These are phyloP conservation scores for Drosophila rellima DNA, from an alignment of 2,888 invertebrate species.

Conservation along the genomic window DNA sequence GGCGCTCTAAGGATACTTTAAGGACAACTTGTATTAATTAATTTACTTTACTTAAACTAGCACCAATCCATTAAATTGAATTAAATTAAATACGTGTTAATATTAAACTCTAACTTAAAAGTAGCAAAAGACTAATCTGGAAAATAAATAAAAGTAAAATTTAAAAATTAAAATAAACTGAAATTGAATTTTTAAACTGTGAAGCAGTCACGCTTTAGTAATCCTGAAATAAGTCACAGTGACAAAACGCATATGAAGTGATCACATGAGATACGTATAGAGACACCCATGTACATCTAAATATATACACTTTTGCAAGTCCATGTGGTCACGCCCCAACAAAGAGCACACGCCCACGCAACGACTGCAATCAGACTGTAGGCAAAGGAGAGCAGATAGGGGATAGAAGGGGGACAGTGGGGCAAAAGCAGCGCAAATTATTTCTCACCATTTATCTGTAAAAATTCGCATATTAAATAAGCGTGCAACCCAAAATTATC, in stretches of 20 bases:
- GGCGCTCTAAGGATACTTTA: neutral
- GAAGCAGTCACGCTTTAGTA: constrained; percentile 1
- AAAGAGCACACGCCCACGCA: constrained; percentile 70
- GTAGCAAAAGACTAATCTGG: no score
- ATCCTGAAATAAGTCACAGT: constrained; percentile 14
- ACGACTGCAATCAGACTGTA: constrained; percentile 26
- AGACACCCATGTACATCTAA: neutral
- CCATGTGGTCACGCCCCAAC: constrained; percentile 56
- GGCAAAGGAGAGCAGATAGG: neutral
- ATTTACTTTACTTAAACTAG: neutral
- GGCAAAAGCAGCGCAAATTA: constrained; percentile 78
- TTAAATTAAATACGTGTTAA: neutral
- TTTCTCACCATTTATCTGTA: constrained; percentile 84
- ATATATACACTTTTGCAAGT: constrained; percentile 27
- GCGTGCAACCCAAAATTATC: constrained; percentile 84
- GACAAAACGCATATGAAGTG: constrained; percentile 61
- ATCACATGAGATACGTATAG: constrained; percentile 47
- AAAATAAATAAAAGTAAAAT: neutral
- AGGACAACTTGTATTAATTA: neutral
- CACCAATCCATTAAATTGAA: neutral
- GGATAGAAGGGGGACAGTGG: constrained; percentile 9
- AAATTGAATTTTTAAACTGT: neutral
- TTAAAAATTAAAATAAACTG: neutral
- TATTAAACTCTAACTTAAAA: no score
- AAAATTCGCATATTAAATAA: constrained; percentile 85